These are phyloP conservation scores for Colletes gigas DNA, from an alignment of 1,140 invertebrate genomes.

Conservation along the genomic window DNA sequence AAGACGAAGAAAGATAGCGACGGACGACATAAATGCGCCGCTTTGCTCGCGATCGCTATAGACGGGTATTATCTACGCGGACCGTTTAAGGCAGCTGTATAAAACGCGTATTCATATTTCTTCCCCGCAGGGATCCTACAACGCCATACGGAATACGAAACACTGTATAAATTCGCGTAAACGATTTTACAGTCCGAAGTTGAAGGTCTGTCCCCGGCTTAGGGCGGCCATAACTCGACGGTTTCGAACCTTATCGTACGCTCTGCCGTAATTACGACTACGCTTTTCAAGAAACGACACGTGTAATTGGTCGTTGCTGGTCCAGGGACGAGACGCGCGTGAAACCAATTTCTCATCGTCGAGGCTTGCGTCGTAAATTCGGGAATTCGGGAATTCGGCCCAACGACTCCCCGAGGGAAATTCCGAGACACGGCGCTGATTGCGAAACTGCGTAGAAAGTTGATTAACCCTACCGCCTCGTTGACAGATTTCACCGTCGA, in stretches of 20 bases:
- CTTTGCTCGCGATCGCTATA: constrained; percentile 27
- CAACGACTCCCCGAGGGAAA: not conserved
- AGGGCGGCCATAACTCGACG: constrained; percentile 56
- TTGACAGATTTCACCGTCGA: not conserved
- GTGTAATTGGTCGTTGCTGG: no score
- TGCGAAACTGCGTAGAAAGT: constrained; percentile 8
- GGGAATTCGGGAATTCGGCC: constrained; percentile 14
- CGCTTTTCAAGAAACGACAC: no score
- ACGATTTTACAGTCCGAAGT: constrained; percentile 70
- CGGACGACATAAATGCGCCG: constrained; percentile 49
- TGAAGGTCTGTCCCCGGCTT: constrained; percentile 59
- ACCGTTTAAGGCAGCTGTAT: constrained; percentile 69
- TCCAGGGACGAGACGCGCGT: not conserved
- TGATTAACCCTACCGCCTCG: constrained; percentile 2
- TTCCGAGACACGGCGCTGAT: constrained; percentile 10
- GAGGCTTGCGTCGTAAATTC: not conserved
- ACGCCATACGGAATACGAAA: constrained; percentile 57
- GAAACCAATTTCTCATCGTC: constrained; percentile 18
- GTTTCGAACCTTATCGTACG: not conserved
- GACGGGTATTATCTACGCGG: constrained; percentile 63
- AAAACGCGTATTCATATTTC: constrained; percentile 75
- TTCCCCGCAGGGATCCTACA: constrained; percentile 34
- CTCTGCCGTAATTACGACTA: no score
- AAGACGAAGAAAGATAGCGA: constrained; percentile 63
- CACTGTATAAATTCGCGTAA: constrained; percentile 74